Base-by-base conservation (phyloP, 2,113 vertebrate genomes). In the Prionailurus viverrinus region DNA sequence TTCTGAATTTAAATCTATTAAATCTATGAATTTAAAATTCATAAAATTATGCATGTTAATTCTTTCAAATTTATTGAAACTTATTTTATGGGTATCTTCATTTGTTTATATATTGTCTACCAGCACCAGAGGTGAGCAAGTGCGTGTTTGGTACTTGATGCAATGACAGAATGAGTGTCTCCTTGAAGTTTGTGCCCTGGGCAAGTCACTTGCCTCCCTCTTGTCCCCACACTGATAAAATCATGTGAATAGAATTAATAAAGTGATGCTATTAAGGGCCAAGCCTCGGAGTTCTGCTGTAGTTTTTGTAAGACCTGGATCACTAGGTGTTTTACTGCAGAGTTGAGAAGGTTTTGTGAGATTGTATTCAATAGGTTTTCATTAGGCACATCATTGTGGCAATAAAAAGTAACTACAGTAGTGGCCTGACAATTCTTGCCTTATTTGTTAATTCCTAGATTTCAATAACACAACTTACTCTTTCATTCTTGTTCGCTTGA, bases 121-220 rank as follows among this genome's bases (percentile, higher is more conserved):
- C 5, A 18, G 78, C 13, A 83, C 15, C 41, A 68, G 27, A 58
- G 29, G 11, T 91, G 19, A 9, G 4, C 31, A 73, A 51, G 36
- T 33, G 3, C 12, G 18, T n/a, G 2, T 15, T 51, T 19, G 13
- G 1, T 7, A 15, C 58, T 48, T 18, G 31, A 48, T 12, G 9
- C 0, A 39, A 8, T 7, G 13, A 29, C 31, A 65, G 14, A 36
- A 3, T 66, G 15, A 18, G 1, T 25, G 39, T 2, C 10, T 41
- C 4, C 39, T 69, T 53, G 3, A 45, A 31, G 1, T 68, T 21
- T 95, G 7, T 48, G 27, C 2, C n/a, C 33, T 74, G 45, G 39
- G 14, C 4, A 58, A 80, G 33, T 18, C 36, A 80, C 5, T 61
- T 13, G 21, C 6, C 15, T 85, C 39, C 16, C 7, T 10, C 2